Evolutionary conservation across 2,113 vertebrate species (phyloP), one percentile per base, ranked within the genome.

Genomic region (Emberiza fucata): DNA sequence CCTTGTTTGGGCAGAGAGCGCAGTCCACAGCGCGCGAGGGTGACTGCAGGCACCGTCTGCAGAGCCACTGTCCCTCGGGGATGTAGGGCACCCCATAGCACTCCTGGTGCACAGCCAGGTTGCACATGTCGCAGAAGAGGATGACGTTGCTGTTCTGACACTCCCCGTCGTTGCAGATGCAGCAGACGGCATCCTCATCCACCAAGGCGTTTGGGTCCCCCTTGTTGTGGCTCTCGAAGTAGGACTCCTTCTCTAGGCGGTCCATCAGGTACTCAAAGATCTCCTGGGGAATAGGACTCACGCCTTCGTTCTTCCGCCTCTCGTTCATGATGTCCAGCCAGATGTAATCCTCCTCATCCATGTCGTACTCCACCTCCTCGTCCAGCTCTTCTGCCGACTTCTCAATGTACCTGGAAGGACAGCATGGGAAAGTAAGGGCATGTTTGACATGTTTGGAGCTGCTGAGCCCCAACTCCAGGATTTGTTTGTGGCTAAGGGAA

Each of bases 241-340:
- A 99, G 12, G 99, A 99, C 94, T 99, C 99, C 97, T 99, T 99
- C 96, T 99, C 99, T 27, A 99, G 97, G 8, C 99, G 98, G 96
- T 99, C 99, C 99, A 99, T 99, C 93, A 99, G 97, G 90, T 99
- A 99, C 95, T 99, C 99, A 66, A 99, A 99, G 85, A 99, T 98
- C 96, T 99, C 99, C 97, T 99, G 99, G 11, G 99, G 99, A 86
- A 99, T 99, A 48, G 98, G 98, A 17, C 98, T 98, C 88, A 99
- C 99, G 0, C 99, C 98, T 47, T 99, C 99, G 0, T 98, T 98
- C 96, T 99, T 99, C 81, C 99, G 98, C 56, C 99, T 98, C 97
- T 99, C 99, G 0, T 99, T 99, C 99, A 99, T 99, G 96, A 99
- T 99, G 96, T 99, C 99, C 68, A 99, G 98, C 99, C 99, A 99